Evolutionary conservation across 2,797 vertebrate species (phyloP).

Genomic region (Rhinoraja longicauda): DNA sequence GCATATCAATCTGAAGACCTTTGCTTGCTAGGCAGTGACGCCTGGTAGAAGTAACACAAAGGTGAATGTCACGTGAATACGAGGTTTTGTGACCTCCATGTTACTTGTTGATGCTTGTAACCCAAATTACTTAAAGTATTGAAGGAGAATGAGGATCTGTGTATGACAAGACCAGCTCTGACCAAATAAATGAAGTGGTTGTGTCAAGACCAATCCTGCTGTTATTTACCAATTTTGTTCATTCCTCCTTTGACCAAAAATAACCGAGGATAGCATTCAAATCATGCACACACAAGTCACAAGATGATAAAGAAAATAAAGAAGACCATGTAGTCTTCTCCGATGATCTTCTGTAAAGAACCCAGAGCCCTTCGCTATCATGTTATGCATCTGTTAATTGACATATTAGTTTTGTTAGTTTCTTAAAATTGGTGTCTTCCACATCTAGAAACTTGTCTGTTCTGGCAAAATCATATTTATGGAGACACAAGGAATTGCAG

Average conservation of each 20-base stretch:
- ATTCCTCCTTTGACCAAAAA: neutral
- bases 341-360: neutral
- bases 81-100: neutral
- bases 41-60: neutral
- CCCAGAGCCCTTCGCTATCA: neutral
- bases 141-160: neutral
- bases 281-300: no score
- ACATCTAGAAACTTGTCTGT: neutral
- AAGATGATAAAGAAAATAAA: neutral
- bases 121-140: neutral
- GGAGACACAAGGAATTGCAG: no score
- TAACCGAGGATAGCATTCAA: neutral
- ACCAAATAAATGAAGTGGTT: neutral
- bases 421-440: neutral
- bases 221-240: neutral
- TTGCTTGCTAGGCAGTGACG: neutral
- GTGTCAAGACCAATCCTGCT: neutral
- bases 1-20: no score
- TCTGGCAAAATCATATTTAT: neutral
- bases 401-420: neutral
- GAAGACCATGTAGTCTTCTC: neutral
- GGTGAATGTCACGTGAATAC: neutral
- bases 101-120: neutral
- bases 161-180: neutral
- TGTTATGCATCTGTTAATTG: neutral